Base-by-base conservation (phyloP, 2,888 invertebrate genomes). In the Eristalis tenax region DNA sequence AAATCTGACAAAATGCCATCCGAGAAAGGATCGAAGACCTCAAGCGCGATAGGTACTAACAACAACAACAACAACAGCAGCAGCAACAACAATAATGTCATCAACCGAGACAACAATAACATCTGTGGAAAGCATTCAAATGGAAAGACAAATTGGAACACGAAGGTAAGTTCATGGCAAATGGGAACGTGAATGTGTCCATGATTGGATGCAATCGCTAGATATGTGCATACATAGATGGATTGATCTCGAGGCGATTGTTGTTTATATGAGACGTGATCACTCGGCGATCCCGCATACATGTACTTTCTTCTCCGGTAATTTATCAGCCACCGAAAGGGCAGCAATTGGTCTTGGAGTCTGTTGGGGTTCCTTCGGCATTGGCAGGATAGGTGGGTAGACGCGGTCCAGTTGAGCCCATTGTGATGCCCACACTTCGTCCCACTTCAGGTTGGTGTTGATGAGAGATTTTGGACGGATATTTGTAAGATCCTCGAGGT, bases 71-170 rank as follows among this genome's bases (percentile, higher is more conserved):
- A 88, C 88, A 89, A 88, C 82, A 89, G 78, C 85, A 89, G 89
- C 68, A 89, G 66, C 69, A 84, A 89, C 59, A 90, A 89, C 77
- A 90, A 89, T 64, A 89, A 89, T 82, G 89, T 89, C 83, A 89
- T 73, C 81, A 90, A 84, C 85, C 89, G 89, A 83, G 89, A 91
- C 87, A 91, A 91, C 88, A 92, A 92, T 89, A 91, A 90, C 81
- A 90, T 90, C 64, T 91, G 91, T 77, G 90, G 90, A 43, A 91
- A 91, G 90, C 89, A 92, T 90, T 89, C 91, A 79, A 91, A 92
- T 89, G 91, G 91, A 88, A 92, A 92, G 90, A 88, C 91, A 83
- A 92, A 92, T 90, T 92, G 93, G 92, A 92, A 92, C 90, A 90
- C 91, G 89, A 91, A 89, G 89, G 90, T 90, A 88, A 86, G 87